Evolutionary conservation across 2,113 vertebrate species (phyloP).

Genomic region (Vidua chalybeata): DNA sequence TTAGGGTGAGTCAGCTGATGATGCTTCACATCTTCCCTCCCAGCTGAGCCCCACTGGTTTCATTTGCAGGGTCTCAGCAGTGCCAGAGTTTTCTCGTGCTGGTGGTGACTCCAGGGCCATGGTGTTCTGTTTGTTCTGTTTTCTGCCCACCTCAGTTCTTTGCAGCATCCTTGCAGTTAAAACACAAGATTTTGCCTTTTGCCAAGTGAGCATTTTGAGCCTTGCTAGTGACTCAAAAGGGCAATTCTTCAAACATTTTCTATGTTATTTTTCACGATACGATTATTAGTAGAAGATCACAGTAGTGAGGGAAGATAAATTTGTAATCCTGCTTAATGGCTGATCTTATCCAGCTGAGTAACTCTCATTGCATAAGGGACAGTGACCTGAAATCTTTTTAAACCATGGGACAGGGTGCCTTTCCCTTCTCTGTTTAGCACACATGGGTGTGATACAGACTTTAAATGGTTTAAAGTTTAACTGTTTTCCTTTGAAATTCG

Average conservation of each 20-base stretch:
- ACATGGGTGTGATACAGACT: background rate
- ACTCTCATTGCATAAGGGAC: conserved; percentile 29
- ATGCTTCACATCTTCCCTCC: background rate
- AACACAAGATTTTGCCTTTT: background rate
- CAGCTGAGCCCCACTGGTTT: fast-evolving
- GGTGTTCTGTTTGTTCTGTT: background rate
- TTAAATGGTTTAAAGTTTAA: background rate
- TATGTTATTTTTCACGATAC: background rate
- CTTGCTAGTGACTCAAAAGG: background rate
- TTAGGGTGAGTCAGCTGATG: fast-evolving
- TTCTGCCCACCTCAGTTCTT: background rate
- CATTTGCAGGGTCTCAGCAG: background rate
- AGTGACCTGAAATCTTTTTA: conserved; percentile 40
- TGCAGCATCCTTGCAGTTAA: background rate
- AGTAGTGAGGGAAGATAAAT: background rate
- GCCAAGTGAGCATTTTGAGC: fast-evolving
- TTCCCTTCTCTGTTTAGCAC: background rate
- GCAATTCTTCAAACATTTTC: background rate
- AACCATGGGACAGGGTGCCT: background rate
- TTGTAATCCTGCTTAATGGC: conserved; percentile 40
- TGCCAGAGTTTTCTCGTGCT: fast-evolving
- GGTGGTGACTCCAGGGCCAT: background rate
- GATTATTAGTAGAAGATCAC: conserved; percentile 15
- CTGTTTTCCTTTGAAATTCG: background rate
- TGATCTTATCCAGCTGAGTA: conserved; percentile 33